Conservation (phyloP, 1,140 invertebrate species). For the Hyposmocoma kahamanoa region DNA sequence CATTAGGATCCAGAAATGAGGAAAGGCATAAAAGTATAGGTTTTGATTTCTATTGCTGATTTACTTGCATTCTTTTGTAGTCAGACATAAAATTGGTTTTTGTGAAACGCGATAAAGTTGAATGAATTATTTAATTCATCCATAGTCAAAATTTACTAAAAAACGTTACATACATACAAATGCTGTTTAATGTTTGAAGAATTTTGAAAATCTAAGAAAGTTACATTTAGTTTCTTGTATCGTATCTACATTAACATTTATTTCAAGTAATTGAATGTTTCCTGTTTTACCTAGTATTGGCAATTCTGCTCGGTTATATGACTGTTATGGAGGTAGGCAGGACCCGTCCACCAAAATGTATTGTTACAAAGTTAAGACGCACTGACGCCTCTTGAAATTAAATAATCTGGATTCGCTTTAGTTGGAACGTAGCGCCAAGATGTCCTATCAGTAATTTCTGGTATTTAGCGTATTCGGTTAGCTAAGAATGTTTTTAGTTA, state of each 20-base stretch:
- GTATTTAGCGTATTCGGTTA: slow-evolving; percentile 4
- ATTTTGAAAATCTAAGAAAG: not conserved
- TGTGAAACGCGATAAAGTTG: slow-evolving; percentile 1
- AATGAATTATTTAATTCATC: slow-evolving; percentile 2
- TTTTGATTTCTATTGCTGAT: not conserved
- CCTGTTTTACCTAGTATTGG: not conserved
- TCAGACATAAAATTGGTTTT: not conserved
- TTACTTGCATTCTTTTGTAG: not conserved
- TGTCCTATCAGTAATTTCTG: not conserved
- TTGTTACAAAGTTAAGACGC: not conserved
- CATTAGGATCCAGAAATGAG: not conserved
- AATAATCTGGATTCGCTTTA: not conserved
- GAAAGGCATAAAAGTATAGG: not conserved
- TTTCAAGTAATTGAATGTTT: not conserved
- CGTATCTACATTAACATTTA: not conserved
- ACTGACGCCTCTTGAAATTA: not conserved
- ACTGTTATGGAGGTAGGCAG: not conserved
- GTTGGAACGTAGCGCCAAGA: slow-evolving; percentile 15
- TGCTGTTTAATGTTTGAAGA: not conserved
- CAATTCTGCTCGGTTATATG: not conserved
- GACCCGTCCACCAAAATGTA: not conserved
- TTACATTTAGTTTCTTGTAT: not conserved
- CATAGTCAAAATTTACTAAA: not conserved
- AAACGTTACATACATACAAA: slow-evolving; percentile 1
- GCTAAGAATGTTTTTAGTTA: slow-evolving; percentile 9